Base-by-base conservation (phyloP, 2,113 vertebrate genomes). In the Vulpes ferrilata region DNA sequence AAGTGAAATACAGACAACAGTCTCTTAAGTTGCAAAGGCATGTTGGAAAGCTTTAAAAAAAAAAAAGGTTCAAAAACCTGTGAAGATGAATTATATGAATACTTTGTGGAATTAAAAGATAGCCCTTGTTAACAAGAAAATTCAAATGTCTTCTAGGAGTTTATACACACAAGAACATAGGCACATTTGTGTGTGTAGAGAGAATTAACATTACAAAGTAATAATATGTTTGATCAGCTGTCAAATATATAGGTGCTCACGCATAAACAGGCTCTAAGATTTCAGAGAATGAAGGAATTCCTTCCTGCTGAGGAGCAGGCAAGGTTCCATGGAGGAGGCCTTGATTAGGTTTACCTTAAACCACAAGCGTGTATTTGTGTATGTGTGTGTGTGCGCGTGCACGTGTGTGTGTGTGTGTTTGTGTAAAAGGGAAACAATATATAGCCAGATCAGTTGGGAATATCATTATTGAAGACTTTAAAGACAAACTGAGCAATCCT, bases 151-250 rank as follows among this genome's bases (percentile, higher is more conserved):
- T 79, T 88, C 38, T 30, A 80, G 32, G 22, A 80, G 48, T 32
- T 22, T 10, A 23, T 13, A 90, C 2, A 74, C 7, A 80, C 25
- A 92, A 80, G 25, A 20, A n/a, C 30, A 19, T 16, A 16, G 10
- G 71, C 2, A 55, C n/a, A 11, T 69, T 30, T 80, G 32, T 86
- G 22, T 22, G n/a, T 20, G 5, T 23, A 55, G 55, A 74, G 84
- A 93, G 85, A 95, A 82, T 78, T 88, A 95, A 86, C 60, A 95
- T 67, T 85, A 78, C 65, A 93, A 93, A 97, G 81, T 38, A 93
- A 88, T 10, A n/a, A 35, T 35, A 48, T 57, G 22, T 35, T 86
- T 80, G 91, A 92, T 91, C 27, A 55, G 15, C 55, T 97, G 60
- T 71, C 88, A 94, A 20, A 95, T 82, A 60, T 1, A 81, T 7